These are phyloP conservation scores for Rhabdomys pumilio DNA, from an alignment of 2,797 vertebrate species.

Conservation along the genomic window DNA sequence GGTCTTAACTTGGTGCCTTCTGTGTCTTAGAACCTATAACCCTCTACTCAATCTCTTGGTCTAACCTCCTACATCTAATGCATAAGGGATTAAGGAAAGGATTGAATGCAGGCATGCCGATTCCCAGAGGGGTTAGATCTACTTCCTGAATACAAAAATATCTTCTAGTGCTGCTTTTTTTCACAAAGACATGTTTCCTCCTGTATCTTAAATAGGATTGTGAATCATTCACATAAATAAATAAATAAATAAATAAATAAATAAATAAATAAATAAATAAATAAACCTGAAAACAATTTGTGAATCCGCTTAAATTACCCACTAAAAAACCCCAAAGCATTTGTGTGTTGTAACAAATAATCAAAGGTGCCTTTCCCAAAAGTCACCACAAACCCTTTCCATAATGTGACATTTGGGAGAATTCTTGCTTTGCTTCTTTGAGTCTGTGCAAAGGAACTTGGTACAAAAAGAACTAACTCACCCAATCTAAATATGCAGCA, in stretches of 20 bases:
- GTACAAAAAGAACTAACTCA: slow-evolving; percentile 22
- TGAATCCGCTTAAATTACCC: neutral
- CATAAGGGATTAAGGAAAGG: neutral
- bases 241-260: neutral
- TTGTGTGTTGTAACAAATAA: neutral
- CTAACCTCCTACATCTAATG: neutral
- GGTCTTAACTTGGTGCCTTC: too few relatives aligned
- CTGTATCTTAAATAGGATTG: neutral
- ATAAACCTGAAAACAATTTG: neutral
- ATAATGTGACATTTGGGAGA: neutral
- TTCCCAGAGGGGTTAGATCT: neutral
- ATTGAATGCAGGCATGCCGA: slow-evolving; percentile 10
- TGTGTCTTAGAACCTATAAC: slow-evolving; percentile 35
- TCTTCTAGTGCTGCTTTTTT: neutral
- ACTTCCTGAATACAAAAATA: neutral
- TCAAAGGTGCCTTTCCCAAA: neutral
- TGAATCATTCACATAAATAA: neutral
- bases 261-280: neutral
- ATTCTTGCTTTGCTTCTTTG: neutral
- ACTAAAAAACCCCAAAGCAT: neutral
- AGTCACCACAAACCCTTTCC: neutral
- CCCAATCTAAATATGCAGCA: neutral
- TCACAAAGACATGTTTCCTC: slow-evolving; percentile 6
- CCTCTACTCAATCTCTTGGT: neutral
- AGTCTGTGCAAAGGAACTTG: neutral